These are phyloP conservation scores for Sapayoa aenigma DNA, from an alignment of 2,113 vertebrate genomes.

Conservation along the genomic window DNA sequence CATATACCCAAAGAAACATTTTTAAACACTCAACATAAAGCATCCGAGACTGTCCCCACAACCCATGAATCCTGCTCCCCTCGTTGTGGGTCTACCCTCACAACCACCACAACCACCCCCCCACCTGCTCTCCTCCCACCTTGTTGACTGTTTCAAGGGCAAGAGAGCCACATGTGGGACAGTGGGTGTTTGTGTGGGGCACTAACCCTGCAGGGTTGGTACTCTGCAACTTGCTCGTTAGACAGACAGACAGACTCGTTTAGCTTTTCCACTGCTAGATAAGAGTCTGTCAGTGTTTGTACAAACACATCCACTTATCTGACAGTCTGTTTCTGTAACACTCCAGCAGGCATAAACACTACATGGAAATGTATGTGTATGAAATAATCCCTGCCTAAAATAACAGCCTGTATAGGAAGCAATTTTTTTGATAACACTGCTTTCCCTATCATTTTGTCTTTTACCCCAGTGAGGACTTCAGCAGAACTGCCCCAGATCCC, in stretches of 20 bases:
- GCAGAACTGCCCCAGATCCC: background rate
- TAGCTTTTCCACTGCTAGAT: background rate
- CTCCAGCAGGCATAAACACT: background rate
- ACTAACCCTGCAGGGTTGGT: background rate
- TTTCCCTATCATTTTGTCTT: background rate
- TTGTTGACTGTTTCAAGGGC: background rate
- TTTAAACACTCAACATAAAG: background rate
- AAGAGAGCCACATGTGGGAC: fast-evolving
- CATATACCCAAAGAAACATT: background rate
- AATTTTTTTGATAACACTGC: background rate
- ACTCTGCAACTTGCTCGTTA: background rate
- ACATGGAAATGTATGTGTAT: background rate
- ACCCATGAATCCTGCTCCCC: background rate
- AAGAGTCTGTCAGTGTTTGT: slow-evolving; percentile 12
- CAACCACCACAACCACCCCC: background rate
- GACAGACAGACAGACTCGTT: background rate
- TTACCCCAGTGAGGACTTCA: background rate
- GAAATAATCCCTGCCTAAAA: background rate
- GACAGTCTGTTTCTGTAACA: background rate
- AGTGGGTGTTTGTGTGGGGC: background rate
- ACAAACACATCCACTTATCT: slow-evolving; percentile 25
- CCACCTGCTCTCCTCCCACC: background rate
- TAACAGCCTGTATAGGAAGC: background rate
- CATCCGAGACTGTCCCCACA: background rate
- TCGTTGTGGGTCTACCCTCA: background rate